Base-by-base conservation (phyloP, 2,797 vertebrate species). In the Perodicticus potto region DNA sequence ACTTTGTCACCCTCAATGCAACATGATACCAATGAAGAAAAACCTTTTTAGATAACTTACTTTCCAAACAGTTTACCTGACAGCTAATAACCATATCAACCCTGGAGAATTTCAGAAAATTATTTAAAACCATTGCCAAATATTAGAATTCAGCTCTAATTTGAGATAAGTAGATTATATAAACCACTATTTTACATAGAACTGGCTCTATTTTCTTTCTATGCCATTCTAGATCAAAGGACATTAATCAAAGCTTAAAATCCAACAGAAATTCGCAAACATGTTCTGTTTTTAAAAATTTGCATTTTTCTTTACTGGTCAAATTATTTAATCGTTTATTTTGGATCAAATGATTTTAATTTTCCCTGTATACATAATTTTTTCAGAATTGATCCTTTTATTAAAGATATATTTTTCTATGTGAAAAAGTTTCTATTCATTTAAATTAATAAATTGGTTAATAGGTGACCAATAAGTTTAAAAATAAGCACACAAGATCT, bases 251-350 rank as follows among this genome's bases (percentile, higher is more conserved):
- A 89, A 91, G 16, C 5, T 82, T 89, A 37, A 95, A 91, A 14
- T 65, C 7, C 19, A 82, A 59, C 29, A 95, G 63, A 78, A 87
- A 78, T 83, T 7, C 43, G 94, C n/a, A 80, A 67, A 73, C 53
- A 2, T 93, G 23, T 83, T 86, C 5, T 69, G 29, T 82, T 82
- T 89, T 84, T 23, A 70, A 25, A 32, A 17, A 80, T 20, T 81
- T 61, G 57, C 10, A 34, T 5, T 53, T 63, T 8, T 8, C 57
- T 89, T 83, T 69, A 55, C 2, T 53, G 82, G 70, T 93, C 19
- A 29, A 55, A 74, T 92, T 93, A n/a, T n/a, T 78, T 34, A 89
- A 83, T 93, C 67, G 10, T 84, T 83, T 90, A 25, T 55, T 89
- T 84, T 73, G 4, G 70, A 91, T 76, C 23, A 59, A 92, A 45